phyloP scores from a whole-genome alignment of 2,797 vertebrate genomes.

The Adelosebastes latens region DNA sequence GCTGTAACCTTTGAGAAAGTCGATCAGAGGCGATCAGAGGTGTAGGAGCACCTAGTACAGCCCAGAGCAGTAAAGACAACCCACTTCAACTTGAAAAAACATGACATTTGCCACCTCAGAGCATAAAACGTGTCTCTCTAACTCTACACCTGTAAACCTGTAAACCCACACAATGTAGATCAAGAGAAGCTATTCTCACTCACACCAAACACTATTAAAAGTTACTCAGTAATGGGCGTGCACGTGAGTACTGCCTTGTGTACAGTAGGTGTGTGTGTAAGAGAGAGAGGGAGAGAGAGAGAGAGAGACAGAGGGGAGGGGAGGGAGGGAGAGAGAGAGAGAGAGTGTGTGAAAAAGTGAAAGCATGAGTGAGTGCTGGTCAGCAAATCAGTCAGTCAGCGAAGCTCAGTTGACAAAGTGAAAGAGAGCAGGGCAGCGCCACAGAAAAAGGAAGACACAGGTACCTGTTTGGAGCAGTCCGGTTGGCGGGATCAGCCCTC shows the following conservation, averaged over 20 bases:
- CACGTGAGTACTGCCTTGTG: constrained; percentile 31
- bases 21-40: constrained; percentile 81
- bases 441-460: constrained; percentile 58
- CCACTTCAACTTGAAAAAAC: constrained; percentile 82
- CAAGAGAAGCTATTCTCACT: constrained; percentile 62
- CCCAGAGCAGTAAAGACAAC: constrained; percentile 81
- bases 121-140: constrained; percentile 75
- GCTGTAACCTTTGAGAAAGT: constrained; percentile 83
- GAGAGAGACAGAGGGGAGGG: constrained; percentile 11
- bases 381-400: constrained; percentile 77
- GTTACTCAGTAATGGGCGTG: constrained; percentile 65
- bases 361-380: constrained; percentile 66
- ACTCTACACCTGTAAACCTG: constrained; percentile 78
- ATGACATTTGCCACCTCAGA: constrained; percentile 81
- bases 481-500: constrained; percentile 52
- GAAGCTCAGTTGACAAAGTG: constrained; percentile 71
- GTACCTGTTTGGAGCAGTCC: constrained; percentile 78
- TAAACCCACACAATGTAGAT: constrained; percentile 77
- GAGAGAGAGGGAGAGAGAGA: background rate
- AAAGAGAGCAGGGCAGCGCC: constrained; percentile 58
- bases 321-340: constrained; percentile 16
- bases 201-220: constrained; percentile 74
- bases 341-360: constrained; percentile 56
- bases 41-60: constrained; percentile 76
- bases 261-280: constrained; percentile 35